Base-by-base conservation (phyloP, 2,888 invertebrate genomes). In the Eremobia ochroleuca region DNA sequence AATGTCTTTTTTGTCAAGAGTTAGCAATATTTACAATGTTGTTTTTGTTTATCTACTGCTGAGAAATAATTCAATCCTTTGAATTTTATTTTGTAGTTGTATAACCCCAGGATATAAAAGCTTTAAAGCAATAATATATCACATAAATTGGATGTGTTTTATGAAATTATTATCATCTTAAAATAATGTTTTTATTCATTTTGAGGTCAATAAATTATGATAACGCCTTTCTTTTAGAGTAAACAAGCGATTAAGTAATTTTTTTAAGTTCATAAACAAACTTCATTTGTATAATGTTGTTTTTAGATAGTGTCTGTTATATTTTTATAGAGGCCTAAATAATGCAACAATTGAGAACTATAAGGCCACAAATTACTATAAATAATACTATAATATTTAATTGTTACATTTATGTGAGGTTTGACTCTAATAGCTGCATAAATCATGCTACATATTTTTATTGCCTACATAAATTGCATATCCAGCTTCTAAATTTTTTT, bases 71-170 rank as follows among this genome's bases (percentile, higher is more conserved):
- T 78, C 43, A 77, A 70, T 70, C 64, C 28, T 79, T 78, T 79
- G 18, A 76, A 73, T 66, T 73, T 78, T 70, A 70, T 71, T 82
- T 83, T 52, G 31, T 84, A 77, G 69, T 81, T 72, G 49, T 82
- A 76, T 80, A 78, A 77, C 79, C 79, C 79, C 84, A 77, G 61
- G 59, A 74, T 81, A 81, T 73, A 73, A 78, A 83, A 81, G 89
- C 86, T 87, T 86, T 87, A 88, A 90, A 87, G 84, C 83, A 85
- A 86, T 79, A 85, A 76, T 89, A 79, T 73, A 76, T 73, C 79
- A 79, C 28, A 79, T 82, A 82, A 82, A 81, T 77, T 74, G 64
- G 43, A 78, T 80, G 76, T 83, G 76, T 90, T 85, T 79, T 85
- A 79, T 61, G 68, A 73, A 79, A 81, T 76, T 75, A 85, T 81